A percentile compares a stretch with the other conserved stretches of the same genome.
Conservation (phyloP, 2,113 vertebrate genomes). For the human (Homo sapiens) region DNA sequence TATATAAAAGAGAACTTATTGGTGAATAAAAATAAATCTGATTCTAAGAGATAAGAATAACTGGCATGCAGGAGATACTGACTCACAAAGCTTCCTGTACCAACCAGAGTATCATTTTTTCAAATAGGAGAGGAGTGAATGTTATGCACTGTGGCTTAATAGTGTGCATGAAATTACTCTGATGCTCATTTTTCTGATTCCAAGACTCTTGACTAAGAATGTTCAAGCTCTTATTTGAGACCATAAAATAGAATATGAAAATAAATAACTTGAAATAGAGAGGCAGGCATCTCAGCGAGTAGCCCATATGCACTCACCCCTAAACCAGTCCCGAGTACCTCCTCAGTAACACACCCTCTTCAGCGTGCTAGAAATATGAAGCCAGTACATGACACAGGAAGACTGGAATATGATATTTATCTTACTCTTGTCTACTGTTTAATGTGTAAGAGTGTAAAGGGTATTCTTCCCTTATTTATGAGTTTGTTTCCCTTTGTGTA, state of each 20-base stretch:
- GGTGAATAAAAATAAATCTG: slow-evolving; percentile 22
- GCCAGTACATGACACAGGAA: not conserved
- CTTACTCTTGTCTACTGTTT: not conserved
- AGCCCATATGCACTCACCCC: not conserved
- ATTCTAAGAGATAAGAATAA: not conserved
- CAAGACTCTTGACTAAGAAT: not conserved
- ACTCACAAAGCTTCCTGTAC: not conserved
- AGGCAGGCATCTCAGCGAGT: not conserved
- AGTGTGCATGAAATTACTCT: not conserved
- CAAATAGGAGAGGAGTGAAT: not conserved
- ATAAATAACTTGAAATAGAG: not conserved
- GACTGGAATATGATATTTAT: not conserved
- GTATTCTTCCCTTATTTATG: not conserved
- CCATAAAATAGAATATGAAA: not conserved
- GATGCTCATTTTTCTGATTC: slow-evolving; percentile 20
- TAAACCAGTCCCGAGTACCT: not conserved
- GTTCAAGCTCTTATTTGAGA: not conserved
- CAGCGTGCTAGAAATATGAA: not conserved
- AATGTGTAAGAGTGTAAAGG: not conserved
- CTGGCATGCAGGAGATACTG: not conserved
- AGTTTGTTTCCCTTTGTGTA: not conserved
- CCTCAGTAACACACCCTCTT: not conserved
- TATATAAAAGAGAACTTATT: not conserved
- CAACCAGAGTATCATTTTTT: not conserved
- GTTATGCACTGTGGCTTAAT: not conserved